Evolutionary conservation across 2,888 invertebrate species (phyloP).

Genomic region (Idaea aversata): DNA sequence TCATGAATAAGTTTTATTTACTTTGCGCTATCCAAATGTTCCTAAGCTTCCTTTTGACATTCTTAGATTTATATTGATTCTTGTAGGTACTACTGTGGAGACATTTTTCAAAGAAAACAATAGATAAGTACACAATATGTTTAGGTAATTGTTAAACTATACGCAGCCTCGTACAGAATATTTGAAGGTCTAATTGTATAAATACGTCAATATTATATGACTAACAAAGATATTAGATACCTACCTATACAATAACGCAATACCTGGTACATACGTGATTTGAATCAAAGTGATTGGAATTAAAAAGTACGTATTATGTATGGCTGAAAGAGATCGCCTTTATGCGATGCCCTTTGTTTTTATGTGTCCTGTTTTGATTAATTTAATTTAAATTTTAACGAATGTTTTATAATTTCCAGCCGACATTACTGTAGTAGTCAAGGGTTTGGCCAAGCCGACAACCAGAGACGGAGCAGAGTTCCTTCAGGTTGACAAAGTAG

Average conservation of each 20-base stretch:
- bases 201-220: no score
- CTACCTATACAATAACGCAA: no score
- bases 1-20: background rate
- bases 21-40: background rate
- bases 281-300: no score
- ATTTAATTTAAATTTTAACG: background rate
- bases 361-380: no score
- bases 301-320: no score
- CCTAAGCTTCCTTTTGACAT: background rate
- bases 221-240: no score
- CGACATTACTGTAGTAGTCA: conserved; percentile 80
- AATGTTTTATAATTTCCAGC: conserved; percentile 56
- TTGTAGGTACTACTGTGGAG: background rate
- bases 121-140: background rate
- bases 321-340: no score
- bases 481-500: conserved; percentile 81
- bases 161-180: no score
- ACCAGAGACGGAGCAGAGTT: conserved; percentile 81
- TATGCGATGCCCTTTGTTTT: no score
- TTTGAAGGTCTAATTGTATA: no score
- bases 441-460: conserved; percentile 79
- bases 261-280: no score
- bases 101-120: background rate
- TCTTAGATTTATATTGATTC: background rate
- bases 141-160: no score